phyloP scores from a whole-genome alignment of 1,140 invertebrate species.

The Protaetia brevitarsis region DNA sequence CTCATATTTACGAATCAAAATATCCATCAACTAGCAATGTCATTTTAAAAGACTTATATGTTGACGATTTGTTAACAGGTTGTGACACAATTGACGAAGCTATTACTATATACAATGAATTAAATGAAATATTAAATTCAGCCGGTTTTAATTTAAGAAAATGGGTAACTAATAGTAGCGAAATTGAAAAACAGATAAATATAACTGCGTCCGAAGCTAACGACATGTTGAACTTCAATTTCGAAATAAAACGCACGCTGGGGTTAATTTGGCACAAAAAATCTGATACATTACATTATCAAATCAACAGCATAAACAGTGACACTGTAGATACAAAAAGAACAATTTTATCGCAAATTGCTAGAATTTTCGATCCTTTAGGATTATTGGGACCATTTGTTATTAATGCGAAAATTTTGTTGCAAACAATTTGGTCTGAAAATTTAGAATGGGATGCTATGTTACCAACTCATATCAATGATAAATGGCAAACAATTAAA shows the following conservation, averaged over 20 bases:
- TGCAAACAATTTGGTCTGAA: constrained; percentile 48
- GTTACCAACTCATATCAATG: constrained; percentile 33
- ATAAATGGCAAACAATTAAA: constrained; percentile 23
- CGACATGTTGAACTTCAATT: not conserved
- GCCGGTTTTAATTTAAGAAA: too few species aligned
- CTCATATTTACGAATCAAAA: too few species aligned
- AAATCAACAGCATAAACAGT: too few species aligned
- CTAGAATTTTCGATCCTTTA: constrained; percentile 50
- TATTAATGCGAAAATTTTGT: constrained; percentile 47
- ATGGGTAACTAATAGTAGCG: too few species aligned
- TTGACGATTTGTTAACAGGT: too few species aligned
- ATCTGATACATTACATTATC: constrained; percentile 40
- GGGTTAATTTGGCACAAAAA: constrained; percentile 43
- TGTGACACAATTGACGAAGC: too few species aligned
- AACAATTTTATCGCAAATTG: constrained; percentile 41
- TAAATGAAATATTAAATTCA: too few species aligned
- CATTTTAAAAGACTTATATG: too few species aligned
- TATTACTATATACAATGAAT: too few species aligned
- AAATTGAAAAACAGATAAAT: not conserved
- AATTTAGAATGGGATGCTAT: constrained; percentile 49
- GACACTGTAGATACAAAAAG: constrained; percentile 41
- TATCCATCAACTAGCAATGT: too few species aligned
- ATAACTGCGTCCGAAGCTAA: not conserved
- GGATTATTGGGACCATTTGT: constrained; percentile 47
- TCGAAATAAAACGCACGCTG: too few species aligned